These are phyloP conservation scores for Nansenia antarctica DNA, from an alignment of 2,113 vertebrate genomes.

Conservation along the genomic window DNA sequence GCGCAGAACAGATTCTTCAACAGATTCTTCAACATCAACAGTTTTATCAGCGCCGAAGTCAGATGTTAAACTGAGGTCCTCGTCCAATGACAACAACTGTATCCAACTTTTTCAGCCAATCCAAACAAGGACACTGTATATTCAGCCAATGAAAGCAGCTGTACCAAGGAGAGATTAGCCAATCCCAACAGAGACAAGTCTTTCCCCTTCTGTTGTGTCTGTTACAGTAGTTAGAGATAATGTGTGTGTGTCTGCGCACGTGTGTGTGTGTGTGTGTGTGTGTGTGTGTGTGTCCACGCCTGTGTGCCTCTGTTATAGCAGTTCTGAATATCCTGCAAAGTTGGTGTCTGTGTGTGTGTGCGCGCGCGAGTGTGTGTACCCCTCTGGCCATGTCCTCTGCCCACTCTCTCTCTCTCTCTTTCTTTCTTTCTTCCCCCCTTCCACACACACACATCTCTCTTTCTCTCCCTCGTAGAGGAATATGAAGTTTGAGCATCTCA, in stretches of 20 bases:
- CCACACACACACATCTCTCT: too few relatives aligned
- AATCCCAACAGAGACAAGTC: not conserved
- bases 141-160: not conserved
- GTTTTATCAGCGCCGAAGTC: not conserved
- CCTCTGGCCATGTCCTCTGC: not conserved
- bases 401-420: not conserved
- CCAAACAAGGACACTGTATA: not conserved
- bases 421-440: not conserved
- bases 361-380: not conserved
- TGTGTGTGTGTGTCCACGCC: not conserved
- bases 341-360: not conserved
- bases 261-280: conserved; percentile 8
- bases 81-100: not conserved
- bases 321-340: too few relatives aligned
- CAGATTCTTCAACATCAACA: not conserved
- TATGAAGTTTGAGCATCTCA: too few relatives aligned
- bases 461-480: not conserved
- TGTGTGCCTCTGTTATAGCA: too few relatives aligned
- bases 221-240: not conserved
- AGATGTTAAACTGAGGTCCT: not conserved
- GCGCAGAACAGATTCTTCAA: not conserved
- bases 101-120: conserved; percentile 1
- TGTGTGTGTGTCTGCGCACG: not conserved
- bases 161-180: not conserved
- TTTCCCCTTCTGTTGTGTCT: not conserved